Percentiles rank a stretch among this genome's conserved stretches.
These are phyloP conservation scores for Lasioglossum villosulum DNA, from an alignment of 2,888 invertebrate species.

Conservation along the genomic window DNA sequence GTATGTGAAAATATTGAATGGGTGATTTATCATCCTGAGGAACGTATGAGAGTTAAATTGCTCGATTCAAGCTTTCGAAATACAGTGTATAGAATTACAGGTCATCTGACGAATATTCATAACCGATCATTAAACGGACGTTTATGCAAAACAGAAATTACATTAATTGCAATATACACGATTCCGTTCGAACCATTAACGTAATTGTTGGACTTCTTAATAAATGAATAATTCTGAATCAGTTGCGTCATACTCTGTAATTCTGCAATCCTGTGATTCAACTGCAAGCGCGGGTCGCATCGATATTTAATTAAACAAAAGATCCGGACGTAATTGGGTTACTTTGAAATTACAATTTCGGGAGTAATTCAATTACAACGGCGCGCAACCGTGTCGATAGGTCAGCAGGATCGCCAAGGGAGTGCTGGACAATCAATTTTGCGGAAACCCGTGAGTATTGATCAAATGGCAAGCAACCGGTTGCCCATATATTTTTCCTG, in stretches of 20 bases:
- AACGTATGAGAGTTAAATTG: too few species aligned
- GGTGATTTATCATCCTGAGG: too few species aligned
- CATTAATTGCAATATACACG: background rate
- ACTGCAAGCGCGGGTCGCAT: background rate
- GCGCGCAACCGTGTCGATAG: background rate
- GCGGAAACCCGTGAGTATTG: background rate
- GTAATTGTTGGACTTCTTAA: too few species aligned
- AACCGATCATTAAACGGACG: background rate
- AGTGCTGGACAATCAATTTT: slow-evolving; percentile 10
- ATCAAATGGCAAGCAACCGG: slow-evolving; percentile 15
- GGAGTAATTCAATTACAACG: background rate
- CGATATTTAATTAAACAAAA: background rate
- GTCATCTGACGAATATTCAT: background rate
- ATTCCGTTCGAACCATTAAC: background rate
- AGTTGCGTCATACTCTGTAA: background rate
- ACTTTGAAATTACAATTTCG: background rate
- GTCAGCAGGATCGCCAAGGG: background rate
- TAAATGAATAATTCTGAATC: background rate
- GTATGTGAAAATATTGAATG: too few species aligned
- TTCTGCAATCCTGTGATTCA: background rate
- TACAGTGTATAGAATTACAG: background rate
- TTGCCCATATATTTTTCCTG: background rate
- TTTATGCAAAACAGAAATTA: background rate
- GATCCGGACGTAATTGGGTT: background rate
- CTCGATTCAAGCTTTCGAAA: background rate